These are phyloP conservation scores for Dasyornis broadbenti DNA, from an alignment of 2,113 vertebrate species.

Conservation along the genomic window DNA sequence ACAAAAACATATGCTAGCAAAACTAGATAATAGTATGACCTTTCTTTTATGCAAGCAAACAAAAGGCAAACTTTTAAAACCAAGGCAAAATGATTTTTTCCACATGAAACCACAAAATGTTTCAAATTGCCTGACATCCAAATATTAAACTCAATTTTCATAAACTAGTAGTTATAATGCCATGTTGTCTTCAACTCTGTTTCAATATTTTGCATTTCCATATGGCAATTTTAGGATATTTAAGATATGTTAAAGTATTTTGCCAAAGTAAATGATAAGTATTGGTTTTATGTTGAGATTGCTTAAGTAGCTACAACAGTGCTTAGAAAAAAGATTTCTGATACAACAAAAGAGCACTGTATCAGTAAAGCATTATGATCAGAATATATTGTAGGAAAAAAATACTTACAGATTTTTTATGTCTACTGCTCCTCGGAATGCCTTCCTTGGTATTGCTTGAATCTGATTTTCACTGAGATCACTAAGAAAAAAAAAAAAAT, in stretches of 20 bases:
- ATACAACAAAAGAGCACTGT: not conserved
- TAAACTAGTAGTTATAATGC: not conserved
- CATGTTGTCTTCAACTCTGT: not conserved
- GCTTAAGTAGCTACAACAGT: not conserved
- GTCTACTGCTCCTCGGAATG: conserved; percentile 94
- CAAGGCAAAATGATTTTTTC: not conserved
- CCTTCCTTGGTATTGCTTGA: conserved; percentile 95
- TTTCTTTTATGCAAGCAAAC: not conserved
- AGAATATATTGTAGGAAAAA: not conserved
- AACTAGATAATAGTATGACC: not conserved
- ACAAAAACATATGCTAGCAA: not conserved
- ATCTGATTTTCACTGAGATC: conserved; percentile 99
- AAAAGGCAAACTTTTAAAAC: not conserved
- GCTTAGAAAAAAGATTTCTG: not conserved
- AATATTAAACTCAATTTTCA: not conserved
- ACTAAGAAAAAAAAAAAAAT: conserved; percentile 57
- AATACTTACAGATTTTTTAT: conserved; percentile 98
- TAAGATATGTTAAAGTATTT: not conserved
- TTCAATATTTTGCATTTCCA: not conserved
- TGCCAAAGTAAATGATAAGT: not conserved
- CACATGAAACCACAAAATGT: not conserved
- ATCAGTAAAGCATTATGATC: not conserved
- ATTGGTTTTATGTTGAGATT: not conserved
- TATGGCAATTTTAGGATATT: not conserved
- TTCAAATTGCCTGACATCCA: not conserved